Conservation (phyloP, 2,888 invertebrate species). For the Melanophora roralis region DNA sequence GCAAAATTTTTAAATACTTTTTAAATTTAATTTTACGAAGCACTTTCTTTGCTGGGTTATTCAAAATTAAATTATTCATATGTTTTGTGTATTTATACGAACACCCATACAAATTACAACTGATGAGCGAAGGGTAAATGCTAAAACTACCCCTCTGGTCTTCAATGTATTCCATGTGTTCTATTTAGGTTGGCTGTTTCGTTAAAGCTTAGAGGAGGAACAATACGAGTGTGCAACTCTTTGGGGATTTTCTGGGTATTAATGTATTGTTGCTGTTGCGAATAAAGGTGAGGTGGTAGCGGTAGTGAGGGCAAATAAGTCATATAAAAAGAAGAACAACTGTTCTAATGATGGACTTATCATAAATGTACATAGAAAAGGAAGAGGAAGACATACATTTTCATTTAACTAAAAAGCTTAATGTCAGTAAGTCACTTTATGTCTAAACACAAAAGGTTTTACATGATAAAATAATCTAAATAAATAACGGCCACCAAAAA, state of each 20-base stretch:
- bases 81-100: background rate
- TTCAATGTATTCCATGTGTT: constrained; percentile 6
- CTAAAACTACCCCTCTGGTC: background rate
- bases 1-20: too few relatives aligned
- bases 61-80: constrained; percentile 5
- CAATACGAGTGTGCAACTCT: constrained; percentile 33
- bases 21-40: too few relatives aligned
- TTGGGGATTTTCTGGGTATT: constrained; percentile 65
- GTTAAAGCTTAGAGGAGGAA: background rate
- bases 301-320: background rate
- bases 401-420: constrained; percentile 51
- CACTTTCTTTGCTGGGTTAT: constrained; percentile 7
- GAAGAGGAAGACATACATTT: constrained; percentile 17
- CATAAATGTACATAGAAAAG: constrained; percentile 24
- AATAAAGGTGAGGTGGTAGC: constrained; percentile 49
- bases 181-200: background rate
- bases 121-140: constrained; percentile 20
- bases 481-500: background rate
- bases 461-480: background rate
- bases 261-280: background rate
- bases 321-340: constrained; percentile 64
- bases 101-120: constrained; percentile 6
- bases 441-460: constrained; percentile 28
- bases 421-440: constrained; percentile 62
- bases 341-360: constrained; percentile 67